phyloP scores from a whole-genome alignment of 2,888 invertebrate genomes.

The Phragmatobia fuliginosa region DNA sequence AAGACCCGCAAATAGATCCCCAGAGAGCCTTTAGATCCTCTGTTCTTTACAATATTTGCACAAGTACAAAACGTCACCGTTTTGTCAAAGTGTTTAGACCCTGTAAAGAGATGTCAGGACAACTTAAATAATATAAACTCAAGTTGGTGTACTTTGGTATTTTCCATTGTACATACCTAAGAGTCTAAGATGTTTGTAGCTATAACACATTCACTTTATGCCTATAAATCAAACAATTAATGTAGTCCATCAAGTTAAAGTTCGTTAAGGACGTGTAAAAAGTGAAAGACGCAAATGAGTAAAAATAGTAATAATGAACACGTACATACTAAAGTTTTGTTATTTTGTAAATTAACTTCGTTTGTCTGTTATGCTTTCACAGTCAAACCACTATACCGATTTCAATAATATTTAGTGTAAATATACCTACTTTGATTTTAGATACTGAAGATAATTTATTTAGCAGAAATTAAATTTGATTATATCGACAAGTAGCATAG shows the following conservation, averaged over 20 bases:
- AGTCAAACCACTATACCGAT: too few relatives aligned
- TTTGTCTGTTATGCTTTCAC: too few relatives aligned
- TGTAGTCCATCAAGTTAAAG: background rate
- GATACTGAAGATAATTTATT: too few relatives aligned
- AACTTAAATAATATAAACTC: background rate
- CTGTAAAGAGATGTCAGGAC: slow-evolving; percentile 9
- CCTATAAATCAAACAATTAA: background rate
- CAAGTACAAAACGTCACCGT: slow-evolving; percentile 35
- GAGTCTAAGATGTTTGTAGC: background rate
- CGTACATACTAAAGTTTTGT: too few relatives aligned
- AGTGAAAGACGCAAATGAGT: too few relatives aligned
- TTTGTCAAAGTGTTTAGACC: slow-evolving; percentile 34
- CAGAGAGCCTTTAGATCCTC: slow-evolving; percentile 38
- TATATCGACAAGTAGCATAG: too few relatives aligned
- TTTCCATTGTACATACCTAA: background rate
- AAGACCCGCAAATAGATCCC: slow-evolving; percentile 38
- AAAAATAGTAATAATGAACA: too few relatives aligned
- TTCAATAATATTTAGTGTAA: too few relatives aligned
- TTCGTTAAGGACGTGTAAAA: too few relatives aligned
- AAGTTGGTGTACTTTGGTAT: background rate
- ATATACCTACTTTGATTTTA: too few relatives aligned
- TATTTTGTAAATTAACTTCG: too few relatives aligned
- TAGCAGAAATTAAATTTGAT: too few relatives aligned
- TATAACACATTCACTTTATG: background rate
- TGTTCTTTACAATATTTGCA: slow-evolving; percentile 45